These are phyloP conservation scores for Ypsolopha scabrella DNA, from an alignment of 2,888 invertebrate genomes.

Conservation along the genomic window DNA sequence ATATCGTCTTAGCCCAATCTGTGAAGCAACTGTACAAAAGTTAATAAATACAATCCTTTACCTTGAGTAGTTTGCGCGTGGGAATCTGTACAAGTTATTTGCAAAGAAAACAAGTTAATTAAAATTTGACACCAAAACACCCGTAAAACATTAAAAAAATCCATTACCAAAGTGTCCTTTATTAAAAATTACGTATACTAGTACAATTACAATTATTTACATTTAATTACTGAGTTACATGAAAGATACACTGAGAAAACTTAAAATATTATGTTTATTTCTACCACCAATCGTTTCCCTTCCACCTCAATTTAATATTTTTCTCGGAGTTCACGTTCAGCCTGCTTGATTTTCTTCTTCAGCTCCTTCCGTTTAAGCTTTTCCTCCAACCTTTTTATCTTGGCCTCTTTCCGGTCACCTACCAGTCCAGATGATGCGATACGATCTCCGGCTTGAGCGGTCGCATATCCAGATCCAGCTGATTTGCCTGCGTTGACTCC, in stretches of 20 bases:
- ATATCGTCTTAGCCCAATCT: no score
- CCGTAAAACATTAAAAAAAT: background rate
- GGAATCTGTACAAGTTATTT: background rate
- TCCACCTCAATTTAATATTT: no score
- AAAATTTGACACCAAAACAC: no score
- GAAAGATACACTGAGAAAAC: background rate
- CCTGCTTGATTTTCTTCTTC: background rate
- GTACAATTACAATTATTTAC: background rate
- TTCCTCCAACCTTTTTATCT: constrained; percentile 24
- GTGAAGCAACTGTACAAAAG: no score
- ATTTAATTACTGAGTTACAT: background rate
- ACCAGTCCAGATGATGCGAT: constrained; percentile 42
- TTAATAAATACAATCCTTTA: constrained; percentile 1
- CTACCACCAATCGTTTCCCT: no score
- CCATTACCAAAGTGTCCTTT: background rate
- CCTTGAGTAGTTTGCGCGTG: no score
- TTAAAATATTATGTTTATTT: no score
- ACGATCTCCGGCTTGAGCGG: constrained; percentile 44
- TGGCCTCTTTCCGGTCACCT: constrained; percentile 12
- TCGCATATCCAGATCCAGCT: constrained; percentile 46
- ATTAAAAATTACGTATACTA: background rate
- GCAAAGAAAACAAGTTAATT: background rate
- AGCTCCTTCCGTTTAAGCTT: constrained; percentile 9
- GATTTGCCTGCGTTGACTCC: constrained; percentile 38
- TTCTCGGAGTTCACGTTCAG: no score